Conservation (phyloP, 2,113 vertebrate species). For the Callorhinus ursinus region DNA sequence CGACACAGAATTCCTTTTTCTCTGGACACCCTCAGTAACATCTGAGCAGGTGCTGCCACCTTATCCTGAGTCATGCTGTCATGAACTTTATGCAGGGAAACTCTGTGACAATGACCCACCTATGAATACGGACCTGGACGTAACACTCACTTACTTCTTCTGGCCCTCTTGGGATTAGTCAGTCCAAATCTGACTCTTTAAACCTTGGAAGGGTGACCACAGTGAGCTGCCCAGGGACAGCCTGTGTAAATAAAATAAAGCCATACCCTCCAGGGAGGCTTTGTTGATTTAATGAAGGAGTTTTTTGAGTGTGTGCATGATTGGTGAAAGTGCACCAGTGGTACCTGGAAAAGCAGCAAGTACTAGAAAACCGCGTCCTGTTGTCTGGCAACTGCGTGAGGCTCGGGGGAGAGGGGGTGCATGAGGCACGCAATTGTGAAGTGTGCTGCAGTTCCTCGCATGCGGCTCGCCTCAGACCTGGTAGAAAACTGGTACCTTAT, state of each 20-base stretch:
- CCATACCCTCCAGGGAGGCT: neutral
- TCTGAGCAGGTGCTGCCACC: neutral
- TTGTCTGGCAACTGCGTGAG: conserved; percentile 85
- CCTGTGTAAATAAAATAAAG: neutral
- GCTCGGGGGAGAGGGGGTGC: conserved; percentile 70
- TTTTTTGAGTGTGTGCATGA: conserved; percentile 63
- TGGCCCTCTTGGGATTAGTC: neutral
- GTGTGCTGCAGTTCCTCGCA: conserved; percentile 67
- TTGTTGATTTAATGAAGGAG: conserved; percentile 76
- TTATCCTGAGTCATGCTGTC: neutral
- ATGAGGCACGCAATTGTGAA: conserved; percentile 65
- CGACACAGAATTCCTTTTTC: too few relatives aligned
- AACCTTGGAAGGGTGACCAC: neutral
- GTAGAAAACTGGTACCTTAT: conserved; percentile 83
- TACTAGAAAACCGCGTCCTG: conserved; percentile 10
- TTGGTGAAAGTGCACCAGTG: conserved; percentile 63
- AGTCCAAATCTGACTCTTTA: neutral
- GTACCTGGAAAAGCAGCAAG: conserved; percentile 52
- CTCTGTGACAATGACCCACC: rapidly evolving
- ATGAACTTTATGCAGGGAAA: rapidly evolving
- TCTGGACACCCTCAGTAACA: rapidly evolving
- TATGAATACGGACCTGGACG: neutral
- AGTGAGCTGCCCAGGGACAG: neutral
- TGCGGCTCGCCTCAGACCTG: conserved; percentile 71
- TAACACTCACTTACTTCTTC: neutral